Percentiles rank a stretch among this genome's conserved stretches.
phyloP scores from a whole-genome alignment of 2,888 invertebrate species.

The Trichopoda pennipes region DNA sequence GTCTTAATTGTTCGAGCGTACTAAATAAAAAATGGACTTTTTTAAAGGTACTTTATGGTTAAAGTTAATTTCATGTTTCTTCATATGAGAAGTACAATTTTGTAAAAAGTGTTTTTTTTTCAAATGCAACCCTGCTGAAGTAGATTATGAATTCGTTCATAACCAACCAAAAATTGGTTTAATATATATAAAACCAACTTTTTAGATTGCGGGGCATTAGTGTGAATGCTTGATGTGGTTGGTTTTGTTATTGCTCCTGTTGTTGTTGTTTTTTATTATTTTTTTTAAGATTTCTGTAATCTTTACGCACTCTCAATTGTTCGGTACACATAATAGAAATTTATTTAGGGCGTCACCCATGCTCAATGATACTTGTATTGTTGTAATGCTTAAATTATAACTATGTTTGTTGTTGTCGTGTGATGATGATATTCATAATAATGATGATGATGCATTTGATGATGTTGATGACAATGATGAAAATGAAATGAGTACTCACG shows the following conservation, averaged over 20 bases:
- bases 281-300: constrained; percentile 30
- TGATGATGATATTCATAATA: constrained; percentile 23
- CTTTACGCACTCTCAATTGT: constrained; percentile 42
- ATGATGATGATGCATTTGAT: constrained; percentile 40
- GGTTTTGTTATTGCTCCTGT: constrained; percentile 14
- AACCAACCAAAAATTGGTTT: not conserved
- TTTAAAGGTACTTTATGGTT: no score
- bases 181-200: not conserved
- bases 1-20: no score
- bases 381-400: not conserved
- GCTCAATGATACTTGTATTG: constrained; percentile 43
- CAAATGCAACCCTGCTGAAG: no score
- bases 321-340: constrained; percentile 42
- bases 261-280: not conserved
- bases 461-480: constrained; percentile 58
- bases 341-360: constrained; percentile 68
- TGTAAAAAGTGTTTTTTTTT: no score
- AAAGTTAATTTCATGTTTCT: no score
- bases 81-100: no score
- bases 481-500: constrained; percentile 66
- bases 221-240: constrained; percentile 23
- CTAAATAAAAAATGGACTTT: no score
- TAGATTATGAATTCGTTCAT: no score
- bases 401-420: constrained; percentile 3
- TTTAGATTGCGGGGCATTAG: not conserved